Evolutionary conservation across 2,888 invertebrate species (phyloP).

Genomic region (Diarsia dahlii): DNA sequence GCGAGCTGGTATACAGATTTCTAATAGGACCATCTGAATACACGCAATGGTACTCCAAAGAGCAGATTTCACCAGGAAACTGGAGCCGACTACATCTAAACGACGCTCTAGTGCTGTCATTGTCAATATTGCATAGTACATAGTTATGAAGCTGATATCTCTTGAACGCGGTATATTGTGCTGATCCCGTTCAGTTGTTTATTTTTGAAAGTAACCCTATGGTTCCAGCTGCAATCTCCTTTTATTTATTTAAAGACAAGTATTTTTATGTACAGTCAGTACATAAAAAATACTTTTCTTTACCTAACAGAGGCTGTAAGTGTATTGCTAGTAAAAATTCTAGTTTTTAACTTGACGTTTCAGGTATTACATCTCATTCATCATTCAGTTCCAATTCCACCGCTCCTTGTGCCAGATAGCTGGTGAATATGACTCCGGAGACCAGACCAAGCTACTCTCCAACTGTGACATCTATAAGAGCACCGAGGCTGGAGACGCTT

Average conservation of each 20-base stretch:
- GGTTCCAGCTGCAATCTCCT: not conserved
- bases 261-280: no score
- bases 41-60: not conserved
- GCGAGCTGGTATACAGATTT: not conserved
- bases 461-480: constrained; percentile 95
- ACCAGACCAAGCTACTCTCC: constrained; percentile 92
- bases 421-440: constrained; percentile 92
- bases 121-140: not conserved
- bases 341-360: not conserved
- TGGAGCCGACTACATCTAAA: not conserved
- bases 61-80: not conserved
- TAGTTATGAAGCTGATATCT: not conserved
- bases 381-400: constrained; percentile 97
- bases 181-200: not conserved
- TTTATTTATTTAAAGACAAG: not conserved
- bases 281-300: no score
- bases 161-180: not conserved
- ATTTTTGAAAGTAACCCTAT: not conserved
- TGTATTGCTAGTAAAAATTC: not conserved
- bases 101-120: not conserved
- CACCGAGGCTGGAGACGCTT: constrained; percentile 92
- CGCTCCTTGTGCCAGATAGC: constrained; percentile 93
- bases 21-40: not conserved
- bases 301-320: not conserved
- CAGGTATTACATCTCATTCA: constrained; percentile 94